Conservation (phyloP, 2,113 vertebrate genomes). For the Mixornis gularis region DNA sequence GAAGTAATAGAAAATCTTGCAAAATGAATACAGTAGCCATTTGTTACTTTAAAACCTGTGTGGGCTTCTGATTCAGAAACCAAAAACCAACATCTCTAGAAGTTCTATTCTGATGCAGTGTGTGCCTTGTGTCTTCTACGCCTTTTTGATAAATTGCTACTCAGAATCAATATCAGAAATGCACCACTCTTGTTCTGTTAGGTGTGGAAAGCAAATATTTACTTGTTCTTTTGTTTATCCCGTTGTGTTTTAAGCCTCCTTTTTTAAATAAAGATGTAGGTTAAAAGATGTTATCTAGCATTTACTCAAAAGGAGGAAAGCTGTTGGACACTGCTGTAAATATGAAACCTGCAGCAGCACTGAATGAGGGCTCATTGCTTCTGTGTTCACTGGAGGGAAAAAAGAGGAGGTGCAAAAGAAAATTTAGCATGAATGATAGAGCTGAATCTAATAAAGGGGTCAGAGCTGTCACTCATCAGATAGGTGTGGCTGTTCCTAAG, state of each 20-base stretch:
- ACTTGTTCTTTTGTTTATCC: neutral
- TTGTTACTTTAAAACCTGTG: neutral
- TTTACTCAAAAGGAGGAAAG: neutral
- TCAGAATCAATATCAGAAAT: neutral
- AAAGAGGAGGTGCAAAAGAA: neutral
- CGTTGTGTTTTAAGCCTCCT: neutral
- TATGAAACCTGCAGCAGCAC: neutral
- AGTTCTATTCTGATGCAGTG: neutral
- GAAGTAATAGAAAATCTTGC: neutral
- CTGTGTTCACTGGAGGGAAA: neutral
- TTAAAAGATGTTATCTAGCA: neutral
- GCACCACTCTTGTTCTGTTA: neutral
- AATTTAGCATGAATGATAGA: neutral
- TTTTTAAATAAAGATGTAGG: neutral
- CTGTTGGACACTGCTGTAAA: neutral
- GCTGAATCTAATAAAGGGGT: neutral
- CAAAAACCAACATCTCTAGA: neutral
- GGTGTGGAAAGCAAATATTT: neutral
- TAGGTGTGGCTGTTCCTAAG: neutral
- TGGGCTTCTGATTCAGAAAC: neutral
- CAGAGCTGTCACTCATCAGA: neutral
- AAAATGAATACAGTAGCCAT: neutral
- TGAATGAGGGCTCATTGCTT: neutral
- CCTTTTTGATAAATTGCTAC: neutral
- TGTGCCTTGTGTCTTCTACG: neutral